Conservation (phyloP, 2,888 invertebrate genomes). For the Tineola bisselliella region DNA sequence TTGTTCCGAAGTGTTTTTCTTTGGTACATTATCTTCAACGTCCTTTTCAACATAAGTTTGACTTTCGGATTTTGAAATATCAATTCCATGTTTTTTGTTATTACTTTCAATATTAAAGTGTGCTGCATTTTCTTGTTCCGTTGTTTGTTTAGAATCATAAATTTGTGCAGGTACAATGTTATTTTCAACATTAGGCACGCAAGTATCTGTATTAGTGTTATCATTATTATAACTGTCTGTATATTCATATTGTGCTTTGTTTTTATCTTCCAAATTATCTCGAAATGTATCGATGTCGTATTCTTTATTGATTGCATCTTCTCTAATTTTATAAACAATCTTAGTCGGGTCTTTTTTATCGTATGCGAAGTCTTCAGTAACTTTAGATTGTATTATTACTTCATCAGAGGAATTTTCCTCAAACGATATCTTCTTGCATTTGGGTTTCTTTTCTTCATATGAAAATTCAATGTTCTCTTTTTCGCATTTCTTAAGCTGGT, state of each 20-base stretch:
- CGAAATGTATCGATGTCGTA: background rate
- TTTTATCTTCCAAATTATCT: background rate
- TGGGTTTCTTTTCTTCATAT: background rate
- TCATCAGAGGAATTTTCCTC: background rate
- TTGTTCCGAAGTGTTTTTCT: background rate
- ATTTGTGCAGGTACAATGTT: background rate
- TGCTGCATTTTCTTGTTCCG: background rate
- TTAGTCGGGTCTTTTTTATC: background rate
- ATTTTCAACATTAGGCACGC: background rate
- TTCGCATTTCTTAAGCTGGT: conserved; percentile 40
- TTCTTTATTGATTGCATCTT: background rate
- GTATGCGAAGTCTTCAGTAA: too few relatives aligned
- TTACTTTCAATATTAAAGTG: too few relatives aligned
- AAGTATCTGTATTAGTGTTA: background rate
- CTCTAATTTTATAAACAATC: background rate
- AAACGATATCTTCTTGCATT: background rate
- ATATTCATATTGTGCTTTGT: background rate
- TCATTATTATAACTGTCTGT: background rate
- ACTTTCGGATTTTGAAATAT: background rate
- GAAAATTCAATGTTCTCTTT: conserved; percentile 22
- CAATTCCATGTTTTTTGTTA: background rate
- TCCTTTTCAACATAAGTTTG: background rate
- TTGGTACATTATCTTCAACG: background rate
- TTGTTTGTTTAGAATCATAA: background rate
- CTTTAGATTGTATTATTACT: background rate